Evolutionary conservation across 2,888 invertebrate genomes (phyloP), one percentile per base, ranked within the genome.

Genomic region (Apodemia hepburni): DNA sequence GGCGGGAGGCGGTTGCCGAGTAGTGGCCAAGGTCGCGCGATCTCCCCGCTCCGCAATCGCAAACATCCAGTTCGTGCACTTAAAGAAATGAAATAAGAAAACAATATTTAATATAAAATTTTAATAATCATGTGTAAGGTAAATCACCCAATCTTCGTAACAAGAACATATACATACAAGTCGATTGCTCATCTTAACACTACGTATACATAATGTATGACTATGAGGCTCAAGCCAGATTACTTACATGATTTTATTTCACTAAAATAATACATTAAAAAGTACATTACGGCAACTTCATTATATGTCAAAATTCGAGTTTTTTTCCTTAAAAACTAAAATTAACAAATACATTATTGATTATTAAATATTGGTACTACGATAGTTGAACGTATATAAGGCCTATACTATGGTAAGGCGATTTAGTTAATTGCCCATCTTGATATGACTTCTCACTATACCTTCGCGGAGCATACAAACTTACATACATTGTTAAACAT

Each of bases 81-180:
- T n/a, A n/a, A n/a, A n/a, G 8, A 33, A 33, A 2, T 22, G 33
- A 4, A 38, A 38, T 12, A 38, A 38, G 12, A 38, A 38, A 38
- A 12, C 18, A 54, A 66, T 65, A 70, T 74, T 84, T 81, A 75
- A 83, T 88, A 87, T 82, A 87, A 88, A 87, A 84, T 57, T 86
- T 87, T 88, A 82, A 87, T 87, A 79, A 79, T 82, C 75, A 80
- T 85, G 79, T 84, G 79, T 76, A 76, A 80, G 77, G 74, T 78
- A 78, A 84, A 85, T 81, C 79, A 77, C 76, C 75, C 74, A 78
- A 80, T 79, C 74, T 79, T 79, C 82, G 81, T 82, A 90, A 87
- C 85, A 87, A 85, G 78, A 80, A 79, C 85, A 87, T 89, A 85
- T 86, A 87, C 87, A 72, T 69, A 70, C 71, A 72, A 67, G 64